Base-by-base conservation (phyloP, 2,797 vertebrate genomes). In the Catamblyrhynchus diadema region DNA sequence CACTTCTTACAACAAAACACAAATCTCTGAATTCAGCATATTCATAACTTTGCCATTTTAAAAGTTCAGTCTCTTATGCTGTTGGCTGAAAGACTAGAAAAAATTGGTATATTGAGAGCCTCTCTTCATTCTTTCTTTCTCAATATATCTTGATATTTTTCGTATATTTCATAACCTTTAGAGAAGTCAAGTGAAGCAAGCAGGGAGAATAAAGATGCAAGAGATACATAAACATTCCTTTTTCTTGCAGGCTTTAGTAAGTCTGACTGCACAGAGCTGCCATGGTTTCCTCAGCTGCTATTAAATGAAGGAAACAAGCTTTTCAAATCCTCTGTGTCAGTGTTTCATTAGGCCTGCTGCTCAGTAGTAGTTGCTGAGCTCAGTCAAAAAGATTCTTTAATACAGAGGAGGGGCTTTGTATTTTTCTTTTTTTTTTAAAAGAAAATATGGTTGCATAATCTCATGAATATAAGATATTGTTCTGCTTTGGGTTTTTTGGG, bases 391-490 rank as follows among this genome's bases (percentile, higher is more conserved):
- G 67, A 39, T 5, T 77, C 5, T 62, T 79, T 75, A 33, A 60
- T 72, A 50, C 2, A 35, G 13, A 39, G 3, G 7, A 7, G 0
- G 0, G 0, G 0, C 9, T 37, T 44, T 41, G 5, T 30, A 6
- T 24, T 50, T 42, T 23, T 35, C 1, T 22, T n/a, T 24, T n/a
- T 60, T 37, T n/a, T 24, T n/a, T 60, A 33, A 41, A 39, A 41
- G 16, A 41, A 53, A 72, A 48, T 4, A 14, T 6, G 0, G 12
- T 77, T 78, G 12, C 16, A 5, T 92, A 8, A 66, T 86, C 54
- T 67, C 32, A 28, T 44, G 4, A 42, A 8, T 30, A 4, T 51
- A 67, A 33, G 12, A 3, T 57, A 19, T 3, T 56, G 2, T 65
- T n/a, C 33, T 79, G 21, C 12, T 47, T 77, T 27, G 15, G 14